Base-by-base conservation (phyloP, 2,888 invertebrate species). In the Athrips mouffetella region DNA sequence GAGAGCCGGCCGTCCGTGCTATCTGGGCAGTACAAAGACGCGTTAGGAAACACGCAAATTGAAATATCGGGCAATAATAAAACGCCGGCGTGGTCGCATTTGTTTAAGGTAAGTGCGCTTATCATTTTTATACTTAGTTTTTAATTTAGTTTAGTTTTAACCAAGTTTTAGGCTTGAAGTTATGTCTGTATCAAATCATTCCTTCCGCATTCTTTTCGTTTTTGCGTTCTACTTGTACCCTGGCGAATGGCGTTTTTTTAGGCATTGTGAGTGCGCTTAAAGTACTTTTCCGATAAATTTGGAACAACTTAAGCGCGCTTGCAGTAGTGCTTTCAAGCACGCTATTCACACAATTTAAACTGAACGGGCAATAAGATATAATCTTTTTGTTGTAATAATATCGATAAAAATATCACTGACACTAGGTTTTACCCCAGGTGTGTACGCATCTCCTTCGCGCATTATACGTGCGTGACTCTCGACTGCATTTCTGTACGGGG, bases 391-490 rank as follows among this genome's bases (percentile, higher is more conserved):
- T 37, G 18, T 20, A n/a, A n/a, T n/a, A n/a, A n/a, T n/a, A n/a
- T n/a, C n/a, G n/a, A n/a, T n/a, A n/a, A n/a, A n/a, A n/a, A n/a
- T n/a, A n/a, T n/a, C n/a, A n/a, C n/a, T 15, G 4, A 21, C 11
- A 4, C 13, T n/a, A n/a, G 10, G 5, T 20, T n/a, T n/a, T n/a
- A n/a, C n/a, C n/a, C n/a, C 62, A 92, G 92, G 91, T 91, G 51
- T 91, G 91, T 30, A 94, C 96, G 2, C 90, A 91, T n/a, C 86
- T 96, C 10, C 84, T 97, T 3, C 91, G 94, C 49, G 94, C 94
- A 60, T 87, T 98, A 52, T 94, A 98, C 81, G 94, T 93, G 11
- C 90, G 98, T 16, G 98, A 99, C 86, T 90, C 94, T 20, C 91
- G 98, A 20, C 90, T 95, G 62, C 66, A 82, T 59, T 89, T 86